Evolutionary conservation across 1,140 invertebrate species (phyloP).

Genomic region (Nephila pilipes): DNA sequence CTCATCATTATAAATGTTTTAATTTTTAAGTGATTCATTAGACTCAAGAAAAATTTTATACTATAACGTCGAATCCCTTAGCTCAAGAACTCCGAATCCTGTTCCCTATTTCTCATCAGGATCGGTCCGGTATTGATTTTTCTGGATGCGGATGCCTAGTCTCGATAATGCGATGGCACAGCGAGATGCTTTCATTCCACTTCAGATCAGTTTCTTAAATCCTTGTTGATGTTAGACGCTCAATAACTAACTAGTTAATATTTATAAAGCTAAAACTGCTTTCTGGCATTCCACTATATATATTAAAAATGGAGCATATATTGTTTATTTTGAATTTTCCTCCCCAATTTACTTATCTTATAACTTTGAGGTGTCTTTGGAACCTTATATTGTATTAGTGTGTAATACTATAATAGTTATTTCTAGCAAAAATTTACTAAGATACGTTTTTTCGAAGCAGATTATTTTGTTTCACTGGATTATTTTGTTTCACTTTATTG

Average conservation of each 20-base stretch:
- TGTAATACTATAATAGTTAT: background rate
- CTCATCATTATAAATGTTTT: no score
- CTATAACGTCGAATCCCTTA: background rate
- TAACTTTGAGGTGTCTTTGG: background rate
- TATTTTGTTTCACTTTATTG: background rate
- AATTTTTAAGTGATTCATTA: no score
- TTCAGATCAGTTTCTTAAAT: background rate
- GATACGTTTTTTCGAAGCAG: background rate
- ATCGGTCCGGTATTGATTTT: slow-evolving; percentile 46
- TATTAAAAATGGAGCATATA: background rate
- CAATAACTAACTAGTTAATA: background rate
- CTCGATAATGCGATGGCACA: background rate
- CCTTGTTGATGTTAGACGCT: background rate
- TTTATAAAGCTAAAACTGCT: background rate
- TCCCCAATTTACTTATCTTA: background rate
- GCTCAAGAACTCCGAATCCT: background rate
- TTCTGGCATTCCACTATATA: background rate
- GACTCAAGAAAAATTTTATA: no score
- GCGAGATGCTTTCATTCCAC: background rate
- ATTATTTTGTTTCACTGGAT: background rate
- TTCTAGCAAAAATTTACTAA: background rate
- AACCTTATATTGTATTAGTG: background rate
- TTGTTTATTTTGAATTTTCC: background rate
- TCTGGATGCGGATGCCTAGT: slow-evolving; percentile 51
- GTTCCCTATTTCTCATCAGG: background rate